Conservation (phyloP, 2,888 invertebrate genomes). For the Epinotia nisella region DNA sequence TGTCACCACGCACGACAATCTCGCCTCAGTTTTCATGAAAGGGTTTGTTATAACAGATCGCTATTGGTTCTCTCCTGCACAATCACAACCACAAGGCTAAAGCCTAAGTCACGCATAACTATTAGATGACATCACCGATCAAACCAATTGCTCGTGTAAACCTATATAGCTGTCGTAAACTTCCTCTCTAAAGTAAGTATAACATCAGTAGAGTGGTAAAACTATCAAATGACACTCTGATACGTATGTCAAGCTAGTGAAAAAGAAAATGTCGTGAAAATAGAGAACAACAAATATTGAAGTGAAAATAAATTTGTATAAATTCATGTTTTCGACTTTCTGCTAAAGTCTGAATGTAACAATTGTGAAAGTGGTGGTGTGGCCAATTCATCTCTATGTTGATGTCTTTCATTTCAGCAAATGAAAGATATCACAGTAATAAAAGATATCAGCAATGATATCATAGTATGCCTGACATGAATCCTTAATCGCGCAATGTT, state of each 20-base stretch:
- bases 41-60: not conserved
- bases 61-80: slow-evolving; percentile 3
- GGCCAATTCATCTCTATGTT: too few relatives aligned
- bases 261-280: not conserved
- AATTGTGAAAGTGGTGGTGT: too few relatives aligned
- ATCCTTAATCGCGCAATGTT: not conserved
- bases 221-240: slow-evolving; percentile 8
- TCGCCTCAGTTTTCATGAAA: not conserved
- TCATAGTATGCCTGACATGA: too few relatives aligned
- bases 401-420: too few relatives aligned
- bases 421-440: too few relatives aligned
- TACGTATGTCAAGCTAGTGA: not conserved
- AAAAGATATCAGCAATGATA: too few relatives aligned
- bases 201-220: slow-evolving; percentile 23
- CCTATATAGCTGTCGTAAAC: slow-evolving; percentile 19
- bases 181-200: slow-evolving; percentile 15
- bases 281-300: not conserved
- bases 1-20: not conserved
- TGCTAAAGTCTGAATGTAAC: too few relatives aligned
- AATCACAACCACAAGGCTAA: slow-evolving; percentile 13
- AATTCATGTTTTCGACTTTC: too few relatives aligned
- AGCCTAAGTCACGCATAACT: slow-evolving; percentile 21
- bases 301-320: too few relatives aligned
- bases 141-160: slow-evolving; percentile 32
- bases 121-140: slow-evolving; percentile 39